Evolutionary conservation across 2,888 invertebrate genomes (phyloP).

Genomic region (Trissolcus japonicus): DNA sequence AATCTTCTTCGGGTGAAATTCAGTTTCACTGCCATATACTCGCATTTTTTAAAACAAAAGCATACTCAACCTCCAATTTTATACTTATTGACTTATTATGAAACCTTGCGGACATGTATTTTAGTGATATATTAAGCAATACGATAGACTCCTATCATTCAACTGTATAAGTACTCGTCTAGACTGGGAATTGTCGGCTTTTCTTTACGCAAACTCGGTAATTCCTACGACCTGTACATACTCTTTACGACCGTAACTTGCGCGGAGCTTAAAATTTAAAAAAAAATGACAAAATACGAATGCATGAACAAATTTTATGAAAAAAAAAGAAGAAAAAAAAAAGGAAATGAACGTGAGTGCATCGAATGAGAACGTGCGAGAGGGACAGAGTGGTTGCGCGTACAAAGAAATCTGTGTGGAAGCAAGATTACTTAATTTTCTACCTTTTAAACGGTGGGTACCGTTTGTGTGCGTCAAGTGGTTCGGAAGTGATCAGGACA

Average conservation of each 20-base stretch:
- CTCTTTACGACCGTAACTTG: slow-evolving; percentile 47
- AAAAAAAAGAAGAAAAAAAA: too few species aligned
- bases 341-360: not conserved
- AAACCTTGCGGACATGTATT: slow-evolving; percentile 47
- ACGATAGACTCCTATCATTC: slow-evolving; percentile 50
- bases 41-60: slow-evolving; percentile 29
- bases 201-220: slow-evolving; percentile 25
- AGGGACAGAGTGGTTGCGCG: slow-evolving; percentile 3
- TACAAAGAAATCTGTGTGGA: slow-evolving; percentile 14
- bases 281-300: not conserved
- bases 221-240: slow-evolving; percentile 65
- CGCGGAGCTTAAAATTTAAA: slow-evolving; percentile 46
- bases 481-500: slow-evolving; percentile 58
- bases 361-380: not conserved
- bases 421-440: slow-evolving; percentile 69
- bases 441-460: slow-evolving; percentile 66
- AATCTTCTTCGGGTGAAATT: slow-evolving; percentile 37
- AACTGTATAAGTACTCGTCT: slow-evolving; percentile 44
- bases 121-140: slow-evolving; percentile 59
- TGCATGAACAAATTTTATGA: slow-evolving; percentile 6
- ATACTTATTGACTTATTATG: slow-evolving; percentile 36
- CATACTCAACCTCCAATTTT: slow-evolving; percentile 40
- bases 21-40: slow-evolving; percentile 40
- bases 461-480: slow-evolving; percentile 30
- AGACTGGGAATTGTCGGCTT: slow-evolving; percentile 39